Evolutionary conservation across 2,113 vertebrate species (phyloP).

Genomic region (Haemorhous mexicanus): DNA sequence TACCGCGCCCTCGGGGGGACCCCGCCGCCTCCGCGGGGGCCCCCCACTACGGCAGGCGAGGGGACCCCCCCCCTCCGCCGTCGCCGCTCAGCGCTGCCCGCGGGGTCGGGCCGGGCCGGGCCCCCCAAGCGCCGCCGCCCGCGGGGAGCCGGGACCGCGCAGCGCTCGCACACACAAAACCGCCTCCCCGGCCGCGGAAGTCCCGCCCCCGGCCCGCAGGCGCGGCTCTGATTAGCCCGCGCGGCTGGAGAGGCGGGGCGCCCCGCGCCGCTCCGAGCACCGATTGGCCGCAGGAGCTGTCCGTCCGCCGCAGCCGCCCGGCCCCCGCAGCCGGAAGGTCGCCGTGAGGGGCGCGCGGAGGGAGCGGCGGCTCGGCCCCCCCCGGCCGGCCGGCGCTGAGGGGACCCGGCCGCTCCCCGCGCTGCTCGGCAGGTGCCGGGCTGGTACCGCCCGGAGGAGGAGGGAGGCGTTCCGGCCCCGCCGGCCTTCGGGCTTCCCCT

Average conservation of each 20-base stretch:
- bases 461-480: too few relatives aligned
- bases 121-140: background rate
- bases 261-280: background rate
- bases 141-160: background rate
- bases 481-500: background rate
- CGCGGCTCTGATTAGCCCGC: background rate
- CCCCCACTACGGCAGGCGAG: background rate
- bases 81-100: background rate
- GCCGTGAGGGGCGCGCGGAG: background rate
- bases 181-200: constrained; percentile 72
- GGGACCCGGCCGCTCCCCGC: fast-evolving
- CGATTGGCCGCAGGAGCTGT: background rate
- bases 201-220: background rate
- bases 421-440: background rate
- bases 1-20: background rate
- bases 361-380: background rate
- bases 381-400: background rate
- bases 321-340: constrained; percentile 52
- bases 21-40: background rate
- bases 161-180: constrained; percentile 5
- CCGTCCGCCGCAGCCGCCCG: background rate
- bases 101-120: background rate
- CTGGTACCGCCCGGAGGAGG: fast-evolving
- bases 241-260: background rate
- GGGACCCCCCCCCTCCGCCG: background rate